phyloP scores from a whole-genome alignment of 2,797 vertebrate genomes.

The Liparis tanakae region DNA sequence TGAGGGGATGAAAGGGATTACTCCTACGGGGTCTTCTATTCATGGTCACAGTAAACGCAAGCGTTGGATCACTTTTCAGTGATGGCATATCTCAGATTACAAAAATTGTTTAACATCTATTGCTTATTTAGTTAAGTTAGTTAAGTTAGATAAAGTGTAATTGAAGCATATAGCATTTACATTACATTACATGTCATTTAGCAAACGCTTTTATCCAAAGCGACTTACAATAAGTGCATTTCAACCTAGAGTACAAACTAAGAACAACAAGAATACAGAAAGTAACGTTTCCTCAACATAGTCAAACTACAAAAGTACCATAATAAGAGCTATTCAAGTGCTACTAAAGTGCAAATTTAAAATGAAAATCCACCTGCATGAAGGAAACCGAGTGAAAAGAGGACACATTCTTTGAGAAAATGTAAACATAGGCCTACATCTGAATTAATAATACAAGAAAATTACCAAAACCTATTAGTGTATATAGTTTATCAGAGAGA shows the following conservation, averaged over 20 bases:
- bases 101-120: conserved; percentile 31
- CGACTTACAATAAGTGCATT: too few relatives aligned
- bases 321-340: too few relatives aligned
- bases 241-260: too few relatives aligned
- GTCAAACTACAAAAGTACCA: too few relatives aligned
- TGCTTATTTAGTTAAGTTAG: conserved; percentile 34
- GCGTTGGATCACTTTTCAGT: conserved; percentile 70
- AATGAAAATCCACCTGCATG: background rate
- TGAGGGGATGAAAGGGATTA: conserved; percentile 72
- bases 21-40: conserved; percentile 68
- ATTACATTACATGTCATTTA: too few relatives aligned
- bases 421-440: background rate
- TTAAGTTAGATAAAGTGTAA: conserved; percentile 28
- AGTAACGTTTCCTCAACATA: too few relatives aligned
- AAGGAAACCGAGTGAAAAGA: background rate
- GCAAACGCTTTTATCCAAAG: too few relatives aligned
- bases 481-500: background rate
- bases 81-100: conserved; percentile 63
- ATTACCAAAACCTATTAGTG: background rate
- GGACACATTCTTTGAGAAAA: background rate
- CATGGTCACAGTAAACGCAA: conserved; percentile 68
- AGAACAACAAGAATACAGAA: too few relatives aligned
- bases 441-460: background rate
- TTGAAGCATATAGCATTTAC: conserved; percentile 3
- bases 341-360: too few relatives aligned